Percentiles rank a stretch among this genome's conserved stretches.
These are phyloP conservation scores for Drosophila elegans DNA, from an alignment of 1,140 invertebrate genomes.

Conservation along the genomic window DNA sequence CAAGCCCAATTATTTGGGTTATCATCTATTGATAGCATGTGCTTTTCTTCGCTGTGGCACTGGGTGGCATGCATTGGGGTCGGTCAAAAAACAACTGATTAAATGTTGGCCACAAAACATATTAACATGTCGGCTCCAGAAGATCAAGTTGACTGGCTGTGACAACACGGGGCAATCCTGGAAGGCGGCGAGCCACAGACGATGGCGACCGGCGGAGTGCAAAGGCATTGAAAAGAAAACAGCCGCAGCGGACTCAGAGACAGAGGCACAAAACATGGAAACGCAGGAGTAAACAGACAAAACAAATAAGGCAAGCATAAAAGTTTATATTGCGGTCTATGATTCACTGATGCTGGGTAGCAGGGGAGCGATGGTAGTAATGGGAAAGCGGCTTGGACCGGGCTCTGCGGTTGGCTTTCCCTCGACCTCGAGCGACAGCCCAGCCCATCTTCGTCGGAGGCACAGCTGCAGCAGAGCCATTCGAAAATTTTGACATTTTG, in stretches of 20 bases:
- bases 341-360: slow-evolving; percentile 55
- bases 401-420: slow-evolving; percentile 51
- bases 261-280: slow-evolving; percentile 9
- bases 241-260: slow-evolving; percentile 22
- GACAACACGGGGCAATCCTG: not conserved
- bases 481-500: slow-evolving; percentile 81
- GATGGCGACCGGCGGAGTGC: slow-evolving; percentile 11
- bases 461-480: slow-evolving; percentile 73
- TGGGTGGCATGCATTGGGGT: no score
- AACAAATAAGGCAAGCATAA: slow-evolving; percentile 82
- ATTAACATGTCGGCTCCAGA: slow-evolving; percentile 77
- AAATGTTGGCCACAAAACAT: slow-evolving; percentile 75
- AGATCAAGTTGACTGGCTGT: slow-evolving; percentile 36
- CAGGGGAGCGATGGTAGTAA: not conserved
- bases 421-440: slow-evolving; percentile 25
- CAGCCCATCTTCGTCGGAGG: not conserved
- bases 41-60: not conserved
- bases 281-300: slow-evolving; percentile 68
- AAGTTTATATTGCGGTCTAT: slow-evolving; percentile 83
- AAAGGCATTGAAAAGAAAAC: slow-evolving; percentile 59
- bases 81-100: slow-evolving; percentile 56
- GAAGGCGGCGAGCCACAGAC: not conserved
- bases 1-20: slow-evolving; percentile 12
- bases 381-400: slow-evolving; percentile 1
- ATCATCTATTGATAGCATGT: slow-evolving; percentile 2